Evolutionary conservation across 2,113 vertebrate species (phyloP).

Genomic region (Mus spicilegus): DNA sequence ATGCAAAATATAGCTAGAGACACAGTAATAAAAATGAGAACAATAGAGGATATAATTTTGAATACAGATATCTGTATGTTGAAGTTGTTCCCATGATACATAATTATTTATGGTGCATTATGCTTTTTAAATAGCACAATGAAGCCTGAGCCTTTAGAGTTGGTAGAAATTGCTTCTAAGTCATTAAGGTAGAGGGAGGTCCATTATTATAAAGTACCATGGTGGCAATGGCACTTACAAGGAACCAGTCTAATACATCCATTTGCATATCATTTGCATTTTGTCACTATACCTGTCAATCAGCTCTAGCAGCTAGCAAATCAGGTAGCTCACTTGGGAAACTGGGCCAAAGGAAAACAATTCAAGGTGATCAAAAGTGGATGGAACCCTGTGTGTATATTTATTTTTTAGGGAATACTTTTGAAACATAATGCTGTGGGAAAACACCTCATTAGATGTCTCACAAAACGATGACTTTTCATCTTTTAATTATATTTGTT

Average conservation of each 20-base stretch:
- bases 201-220: constrained; percentile 67
- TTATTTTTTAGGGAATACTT: constrained; percentile 54
- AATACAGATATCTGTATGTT: constrained; percentile 27
- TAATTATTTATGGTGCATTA: not conserved
- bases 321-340: constrained; percentile 79
- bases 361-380: constrained; percentile 68
- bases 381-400: constrained; percentile 34
- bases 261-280: constrained; percentile 84
- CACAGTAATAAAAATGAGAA: not conserved
- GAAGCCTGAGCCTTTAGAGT: constrained; percentile 30
- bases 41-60: not conserved
- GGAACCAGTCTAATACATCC: constrained; percentile 74
- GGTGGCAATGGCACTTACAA: constrained; percentile 78
- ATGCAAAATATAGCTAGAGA: not conserved
- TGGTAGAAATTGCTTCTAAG: constrained; percentile 53
- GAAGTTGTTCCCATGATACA: not conserved
- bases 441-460: not conserved
- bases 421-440: not conserved
- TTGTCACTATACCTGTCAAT: constrained; percentile 81
- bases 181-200: constrained; percentile 59
- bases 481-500: constrained; percentile 17
- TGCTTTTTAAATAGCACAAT: constrained; percentile 27
- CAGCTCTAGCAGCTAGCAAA: constrained; percentile 77
- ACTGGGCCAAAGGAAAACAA: constrained; percentile 69
- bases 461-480: not conserved